phyloP scores from a whole-genome alignment of 1,140 invertebrate genomes.

The Lordiphosa mommai region DNA sequence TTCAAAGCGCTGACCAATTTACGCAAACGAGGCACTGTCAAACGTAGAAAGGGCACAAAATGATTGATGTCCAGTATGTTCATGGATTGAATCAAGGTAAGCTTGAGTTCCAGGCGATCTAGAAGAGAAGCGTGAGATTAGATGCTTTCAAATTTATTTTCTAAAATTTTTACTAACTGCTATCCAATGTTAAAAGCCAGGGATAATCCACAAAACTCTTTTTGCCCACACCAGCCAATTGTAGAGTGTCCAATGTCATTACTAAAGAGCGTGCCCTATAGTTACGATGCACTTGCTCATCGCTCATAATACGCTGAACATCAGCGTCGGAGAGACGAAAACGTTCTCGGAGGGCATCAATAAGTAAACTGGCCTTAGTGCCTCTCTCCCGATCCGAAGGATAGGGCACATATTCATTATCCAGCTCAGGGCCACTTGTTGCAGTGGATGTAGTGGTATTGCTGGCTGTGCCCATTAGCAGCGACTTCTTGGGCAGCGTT shows the following conservation, averaged over 20 bases:
- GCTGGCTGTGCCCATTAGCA: background rate
- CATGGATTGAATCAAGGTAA: conserved; percentile 50
- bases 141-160: background rate
- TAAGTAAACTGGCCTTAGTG: conserved; percentile 10
- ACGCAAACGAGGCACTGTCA: conserved; percentile 49
- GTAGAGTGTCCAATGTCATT: conserved; percentile 39
- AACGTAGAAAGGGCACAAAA: conserved; percentile 66
- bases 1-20: conserved; percentile 47
- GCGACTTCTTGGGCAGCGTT: conserved; percentile 10
- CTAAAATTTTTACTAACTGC: conserved; percentile 30
- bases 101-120: conserved; percentile 47
- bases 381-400: conserved; percentile 34
- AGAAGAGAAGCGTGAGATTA: background rate
- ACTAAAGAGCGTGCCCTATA: conserved; percentile 35
- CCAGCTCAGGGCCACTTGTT: conserved; percentile 30
- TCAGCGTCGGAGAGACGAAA: conserved; percentile 47
- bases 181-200: conserved; percentile 59
- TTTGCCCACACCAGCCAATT: conserved; percentile 49
- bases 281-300: conserved; percentile 47
- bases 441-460: conserved; percentile 2
- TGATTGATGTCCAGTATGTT: conserved; percentile 63
- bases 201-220: conserved; percentile 66
- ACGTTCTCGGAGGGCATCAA: conserved; percentile 35
- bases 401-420: conserved; percentile 60
- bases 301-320: conserved; percentile 38